Evolutionary conservation across 2,888 invertebrate species (phyloP).

Genomic region (Willowsia nigromaculata): DNA sequence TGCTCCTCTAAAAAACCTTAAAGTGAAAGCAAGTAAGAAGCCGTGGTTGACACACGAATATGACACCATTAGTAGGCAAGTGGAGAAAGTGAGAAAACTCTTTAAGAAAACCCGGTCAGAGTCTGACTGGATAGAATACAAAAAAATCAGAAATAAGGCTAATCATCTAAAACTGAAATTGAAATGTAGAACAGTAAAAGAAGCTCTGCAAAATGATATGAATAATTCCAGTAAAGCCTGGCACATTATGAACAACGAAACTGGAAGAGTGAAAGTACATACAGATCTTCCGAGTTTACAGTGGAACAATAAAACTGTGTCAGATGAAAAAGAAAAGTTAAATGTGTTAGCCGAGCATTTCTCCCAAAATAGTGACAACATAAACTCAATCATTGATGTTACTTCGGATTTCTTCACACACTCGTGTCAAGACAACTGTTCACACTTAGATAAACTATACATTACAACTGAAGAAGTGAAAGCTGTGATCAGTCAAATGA

Average conservation of each 20-base stretch:
- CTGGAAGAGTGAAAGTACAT: neutral
- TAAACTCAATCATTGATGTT: no score
- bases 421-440: no score
- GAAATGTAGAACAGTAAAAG: neutral
- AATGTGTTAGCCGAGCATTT: neutral
- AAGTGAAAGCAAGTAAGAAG: neutral
- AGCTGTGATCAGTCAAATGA: no score
- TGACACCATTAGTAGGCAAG: neutral
- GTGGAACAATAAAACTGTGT: neutral
- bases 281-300: neutral
- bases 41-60: constrained; percentile 18
- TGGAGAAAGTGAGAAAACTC: no score
- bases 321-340: neutral
- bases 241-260: neutral
- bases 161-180: neutral
- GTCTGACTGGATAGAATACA: neutral
- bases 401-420: no score
- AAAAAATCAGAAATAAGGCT: neutral
- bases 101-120: neutral
- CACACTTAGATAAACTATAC: no score
- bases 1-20: neutral
- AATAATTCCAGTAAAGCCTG: neutral
- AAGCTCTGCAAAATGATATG: neutral
- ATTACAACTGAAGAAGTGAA: no score
- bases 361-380: neutral